Evolutionary conservation across 2,888 invertebrate genomes (phyloP).

Genomic region (Diploptera punctata): DNA sequence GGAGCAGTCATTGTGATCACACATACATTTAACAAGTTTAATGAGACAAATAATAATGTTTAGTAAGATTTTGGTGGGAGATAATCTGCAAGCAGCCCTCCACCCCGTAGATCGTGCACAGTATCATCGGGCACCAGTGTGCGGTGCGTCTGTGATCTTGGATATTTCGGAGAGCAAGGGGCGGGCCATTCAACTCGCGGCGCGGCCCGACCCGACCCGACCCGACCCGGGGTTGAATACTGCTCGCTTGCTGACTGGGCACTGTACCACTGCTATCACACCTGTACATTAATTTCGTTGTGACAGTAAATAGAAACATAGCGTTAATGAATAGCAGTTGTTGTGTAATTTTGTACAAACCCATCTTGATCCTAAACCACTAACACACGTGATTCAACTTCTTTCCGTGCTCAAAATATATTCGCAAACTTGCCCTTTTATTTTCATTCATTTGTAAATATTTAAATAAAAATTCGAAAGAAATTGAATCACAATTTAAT

Average conservation of each 20-base stretch:
- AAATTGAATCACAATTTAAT: no score
- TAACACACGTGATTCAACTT: no score
- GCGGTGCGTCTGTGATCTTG: constrained; percentile 27
- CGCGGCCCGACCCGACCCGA: not conserved
- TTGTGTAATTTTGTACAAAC: no score
- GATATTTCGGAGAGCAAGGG: constrained; percentile 20
- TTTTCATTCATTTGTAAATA: not conserved
- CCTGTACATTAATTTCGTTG: constrained; percentile 44
- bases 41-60: constrained; percentile 41
- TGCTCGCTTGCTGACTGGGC: constrained; percentile 18
- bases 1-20: constrained; percentile 42
- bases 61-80: constrained; percentile 28
- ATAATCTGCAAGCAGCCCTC: constrained; percentile 28
- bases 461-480: no score
- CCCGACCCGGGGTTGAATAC: constrained; percentile 10
- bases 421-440: not conserved
- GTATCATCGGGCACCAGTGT: constrained; percentile 23
- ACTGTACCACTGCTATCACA: constrained; percentile 41
- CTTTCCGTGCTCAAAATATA: not conserved
- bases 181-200: not conserved
- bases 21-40: constrained; percentile 36
- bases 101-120: constrained; percentile 29
- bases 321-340: constrained; percentile 41
- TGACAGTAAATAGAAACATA: constrained; percentile 45
- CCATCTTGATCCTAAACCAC: no score